Conservation (phyloP, 2,888 invertebrate genomes). For the Cynaeus angustus region DNA sequence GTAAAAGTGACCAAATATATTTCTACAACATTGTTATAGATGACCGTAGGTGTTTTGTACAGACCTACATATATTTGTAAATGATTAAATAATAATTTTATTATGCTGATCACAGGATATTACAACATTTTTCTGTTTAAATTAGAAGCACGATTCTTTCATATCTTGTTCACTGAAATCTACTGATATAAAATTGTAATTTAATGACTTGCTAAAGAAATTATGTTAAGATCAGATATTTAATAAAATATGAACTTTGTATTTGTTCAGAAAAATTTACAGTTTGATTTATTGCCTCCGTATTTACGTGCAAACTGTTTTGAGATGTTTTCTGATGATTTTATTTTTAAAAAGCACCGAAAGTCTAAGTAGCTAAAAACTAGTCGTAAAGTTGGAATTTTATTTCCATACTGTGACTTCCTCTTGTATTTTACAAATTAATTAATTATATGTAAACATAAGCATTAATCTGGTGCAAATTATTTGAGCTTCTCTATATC, state of each 20-base stretch:
- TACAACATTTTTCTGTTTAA: background rate
- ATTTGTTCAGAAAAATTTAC: too few relatives aligned
- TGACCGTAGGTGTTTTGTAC: background rate
- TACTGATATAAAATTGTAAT: background rate
- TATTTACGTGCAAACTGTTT: too few relatives aligned
- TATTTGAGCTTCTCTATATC: slow-evolving; percentile 7
- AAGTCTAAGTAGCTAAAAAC: too few relatives aligned
- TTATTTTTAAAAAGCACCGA: too few relatives aligned
- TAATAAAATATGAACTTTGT: background rate
- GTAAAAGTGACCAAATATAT: slow-evolving; percentile 1
- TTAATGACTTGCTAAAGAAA: background rate
- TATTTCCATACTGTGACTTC: too few relatives aligned
- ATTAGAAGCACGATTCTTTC: background rate
- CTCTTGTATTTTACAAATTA: too few relatives aligned
- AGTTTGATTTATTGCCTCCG: too few relatives aligned
- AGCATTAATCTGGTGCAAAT: slow-evolving; percentile 2
- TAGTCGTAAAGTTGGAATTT: too few relatives aligned
- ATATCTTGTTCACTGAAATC: background rate
- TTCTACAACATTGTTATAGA: background rate
- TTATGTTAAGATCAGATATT: background rate
- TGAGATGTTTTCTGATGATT: too few relatives aligned
- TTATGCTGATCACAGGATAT: slow-evolving; percentile 1
- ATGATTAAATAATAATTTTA: slow-evolving; percentile 2
- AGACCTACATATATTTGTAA: background rate
- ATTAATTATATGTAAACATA: background rate